Evolutionary conservation across 2,113 vertebrate genomes (phyloP).

Genomic region (Calyptommatus sinebrachiatus): DNA sequence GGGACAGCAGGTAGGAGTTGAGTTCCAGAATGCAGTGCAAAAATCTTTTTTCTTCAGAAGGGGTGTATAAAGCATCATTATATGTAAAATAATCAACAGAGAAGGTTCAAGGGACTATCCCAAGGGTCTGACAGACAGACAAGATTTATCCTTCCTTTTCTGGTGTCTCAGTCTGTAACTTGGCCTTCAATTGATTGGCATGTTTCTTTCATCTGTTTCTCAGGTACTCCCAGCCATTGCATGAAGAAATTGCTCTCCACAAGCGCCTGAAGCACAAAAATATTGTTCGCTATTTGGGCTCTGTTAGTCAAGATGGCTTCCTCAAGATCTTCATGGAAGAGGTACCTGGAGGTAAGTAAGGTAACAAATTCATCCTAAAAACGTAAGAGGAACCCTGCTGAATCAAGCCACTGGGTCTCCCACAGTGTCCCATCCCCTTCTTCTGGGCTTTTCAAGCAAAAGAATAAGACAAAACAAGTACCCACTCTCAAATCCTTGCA

Average conservation of each 20-base stretch:
- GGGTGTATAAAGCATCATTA: too few relatives aligned
- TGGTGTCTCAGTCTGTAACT: neutral
- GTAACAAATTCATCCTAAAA: too few relatives aligned
- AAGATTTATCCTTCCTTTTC: neutral
- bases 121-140: too few relatives aligned
- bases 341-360: conserved; percentile 87
- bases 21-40: neutral
- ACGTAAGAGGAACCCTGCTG: too few relatives aligned
- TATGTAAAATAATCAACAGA: too few relatives aligned
- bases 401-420: too few relatives aligned
- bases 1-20: conserved; percentile 80
- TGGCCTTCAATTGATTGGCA: neutral
- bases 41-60: fast-evolving
- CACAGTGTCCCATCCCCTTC: too few relatives aligned
- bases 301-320: conserved; percentile 85
- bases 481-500: too few relatives aligned
- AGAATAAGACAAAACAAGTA: too few relatives aligned
- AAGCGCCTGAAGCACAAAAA: conserved; percentile 88
- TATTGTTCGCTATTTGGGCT: conserved; percentile 91
- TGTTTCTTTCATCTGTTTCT: fast-evolving
- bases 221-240: conserved; percentile 89
- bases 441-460: too few relatives aligned
- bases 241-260: conserved; percentile 90
- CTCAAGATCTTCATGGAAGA: conserved; percentile 98
- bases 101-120: too few relatives aligned